Conservation (phyloP, 2,797 vertebrate genomes). For the Dendrocincla tyrannina region DNA sequence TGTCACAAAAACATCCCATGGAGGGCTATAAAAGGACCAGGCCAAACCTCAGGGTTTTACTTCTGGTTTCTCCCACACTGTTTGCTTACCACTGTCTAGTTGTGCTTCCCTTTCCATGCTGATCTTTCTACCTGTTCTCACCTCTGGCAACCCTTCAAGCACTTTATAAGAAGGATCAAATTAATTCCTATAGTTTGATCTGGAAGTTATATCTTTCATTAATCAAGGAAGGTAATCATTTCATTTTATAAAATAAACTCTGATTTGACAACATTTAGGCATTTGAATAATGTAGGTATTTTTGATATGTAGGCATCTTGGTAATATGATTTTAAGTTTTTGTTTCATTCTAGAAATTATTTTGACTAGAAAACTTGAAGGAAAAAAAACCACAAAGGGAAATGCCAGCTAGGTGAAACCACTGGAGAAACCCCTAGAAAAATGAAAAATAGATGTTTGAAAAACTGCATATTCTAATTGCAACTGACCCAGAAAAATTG, state of each 20-base stretch:
- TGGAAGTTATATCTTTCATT: background rate
- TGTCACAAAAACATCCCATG: background rate
- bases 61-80: background rate
- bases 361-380: background rate
- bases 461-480: background rate
- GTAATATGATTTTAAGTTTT: background rate
- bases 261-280: background rate
- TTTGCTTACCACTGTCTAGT: background rate
- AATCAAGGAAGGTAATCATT: background rate
- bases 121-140: background rate
- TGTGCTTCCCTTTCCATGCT: background rate
- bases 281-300: fast-evolving
- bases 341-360: background rate
- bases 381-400: background rate
- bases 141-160: background rate
- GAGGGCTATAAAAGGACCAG: background rate
- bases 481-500: background rate
- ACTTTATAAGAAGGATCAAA: background rate
- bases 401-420: background rate
- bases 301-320: background rate
- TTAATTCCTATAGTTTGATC: background rate
- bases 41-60: background rate
- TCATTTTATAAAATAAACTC: background rate
- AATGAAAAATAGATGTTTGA: background rate
- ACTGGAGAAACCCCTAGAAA: background rate